Percentiles rank a stretch among this genome's conserved stretches.
phyloP scores from a whole-genome alignment of 2,113 vertebrate genomes.

The Herpetotheres cachinnans region DNA sequence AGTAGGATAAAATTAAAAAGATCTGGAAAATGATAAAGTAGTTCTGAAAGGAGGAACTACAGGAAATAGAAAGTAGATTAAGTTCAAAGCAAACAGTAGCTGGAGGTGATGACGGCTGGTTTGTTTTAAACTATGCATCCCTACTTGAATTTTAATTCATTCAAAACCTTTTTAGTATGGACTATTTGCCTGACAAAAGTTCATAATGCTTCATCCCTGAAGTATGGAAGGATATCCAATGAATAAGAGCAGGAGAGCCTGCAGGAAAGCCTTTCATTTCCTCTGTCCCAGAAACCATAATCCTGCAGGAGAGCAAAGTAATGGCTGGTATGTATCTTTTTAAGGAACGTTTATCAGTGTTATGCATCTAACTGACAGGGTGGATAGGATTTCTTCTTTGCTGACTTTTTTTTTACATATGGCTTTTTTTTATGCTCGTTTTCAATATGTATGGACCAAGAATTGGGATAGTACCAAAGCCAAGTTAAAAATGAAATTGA shows the following conservation, averaged over 20 bases:
- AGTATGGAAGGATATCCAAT: slow-evolving; percentile 11
- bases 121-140: slow-evolving; percentile 23
- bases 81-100: slow-evolving; percentile 43
- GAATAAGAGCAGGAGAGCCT: slow-evolving; percentile 21
- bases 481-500: background rate
- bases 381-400: background rate
- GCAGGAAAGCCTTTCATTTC: slow-evolving; percentile 71
- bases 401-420: background rate
- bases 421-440: background rate
- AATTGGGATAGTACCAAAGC: background rate
- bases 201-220: background rate
- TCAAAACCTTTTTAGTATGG: background rate
- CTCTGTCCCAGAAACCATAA: slow-evolving; percentile 56
- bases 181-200: background rate
- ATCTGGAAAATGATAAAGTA: slow-evolving; percentile 24
- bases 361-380: slow-evolving; percentile 10
- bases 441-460: background rate
- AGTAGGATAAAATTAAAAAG: slow-evolving; percentile 1
- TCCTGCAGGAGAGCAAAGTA: slow-evolving; percentile 42
- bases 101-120: slow-evolving; percentile 25
- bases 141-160: slow-evolving; percentile 17
- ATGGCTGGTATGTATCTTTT: slow-evolving; percentile 35
- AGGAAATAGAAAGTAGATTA: slow-evolving; percentile 17
- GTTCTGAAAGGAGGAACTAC: slow-evolving; percentile 30
- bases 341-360: background rate